Conservation (phyloP, 2,888 invertebrate species). For the Leptinotarsa juncta region DNA sequence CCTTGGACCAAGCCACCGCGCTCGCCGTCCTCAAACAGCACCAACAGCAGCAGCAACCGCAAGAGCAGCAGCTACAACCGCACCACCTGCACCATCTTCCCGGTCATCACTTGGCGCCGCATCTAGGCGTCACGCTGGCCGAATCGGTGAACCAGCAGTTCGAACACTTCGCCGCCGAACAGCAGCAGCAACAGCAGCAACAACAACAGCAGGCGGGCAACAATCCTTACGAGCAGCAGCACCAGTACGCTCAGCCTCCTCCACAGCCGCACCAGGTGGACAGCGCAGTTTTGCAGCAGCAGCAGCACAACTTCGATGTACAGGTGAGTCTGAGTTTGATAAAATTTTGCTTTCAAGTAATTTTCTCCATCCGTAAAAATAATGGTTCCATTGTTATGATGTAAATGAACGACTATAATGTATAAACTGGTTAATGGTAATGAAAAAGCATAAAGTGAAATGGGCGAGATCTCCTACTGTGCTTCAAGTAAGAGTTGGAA, state of each 20-base stretch:
- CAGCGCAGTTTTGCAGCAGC: conserved; percentile 66
- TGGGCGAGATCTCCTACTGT: too few relatives aligned
- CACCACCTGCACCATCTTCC: conserved; percentile 56
- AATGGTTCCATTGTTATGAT: too few relatives aligned
- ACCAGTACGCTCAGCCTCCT: conserved; percentile 60
- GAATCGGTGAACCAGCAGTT: conserved; percentile 66
- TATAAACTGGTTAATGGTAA: too few relatives aligned
- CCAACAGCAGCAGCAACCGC: conserved; percentile 58
- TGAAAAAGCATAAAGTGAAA: too few relatives aligned
- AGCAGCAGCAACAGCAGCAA: conserved; percentile 54
- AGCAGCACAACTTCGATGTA: conserved; percentile 82
- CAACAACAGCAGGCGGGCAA: conserved; percentile 60
- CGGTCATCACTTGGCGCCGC: conserved; percentile 68
- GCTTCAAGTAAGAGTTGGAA: too few relatives aligned
- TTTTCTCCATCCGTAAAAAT: too few relatives aligned
- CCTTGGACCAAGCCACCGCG: conserved; percentile 65
- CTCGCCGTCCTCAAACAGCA: conserved; percentile 69
- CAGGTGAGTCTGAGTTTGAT: conserved; percentile 71
- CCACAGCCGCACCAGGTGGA: conserved; percentile 65
- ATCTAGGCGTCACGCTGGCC: conserved; percentile 64
- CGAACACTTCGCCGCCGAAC: conserved; percentile 63
- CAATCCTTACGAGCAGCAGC: conserved; percentile 63
- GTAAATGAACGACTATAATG: too few relatives aligned
- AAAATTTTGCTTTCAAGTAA: too few relatives aligned
- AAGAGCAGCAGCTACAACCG: conserved; percentile 59